A percentile compares a stretch with the other conserved stretches of the same genome.
Conservation (phyloP, 2,797 vertebrate genomes). For the Lutra lutra region DNA sequence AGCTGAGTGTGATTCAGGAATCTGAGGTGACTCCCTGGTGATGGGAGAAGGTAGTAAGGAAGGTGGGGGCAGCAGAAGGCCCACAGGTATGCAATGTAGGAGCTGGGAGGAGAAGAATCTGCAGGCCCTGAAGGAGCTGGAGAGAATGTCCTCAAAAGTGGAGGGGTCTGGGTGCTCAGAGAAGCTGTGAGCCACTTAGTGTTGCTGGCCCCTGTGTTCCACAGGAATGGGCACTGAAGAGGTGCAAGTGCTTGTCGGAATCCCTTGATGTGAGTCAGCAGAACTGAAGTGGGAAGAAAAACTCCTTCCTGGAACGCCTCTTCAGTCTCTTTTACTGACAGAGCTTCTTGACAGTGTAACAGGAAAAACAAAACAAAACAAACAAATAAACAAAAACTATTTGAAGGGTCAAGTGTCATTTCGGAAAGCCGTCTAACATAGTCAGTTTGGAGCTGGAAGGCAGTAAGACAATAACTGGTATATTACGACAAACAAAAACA, state of each 20-base stretch:
- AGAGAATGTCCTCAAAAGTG: not conserved
- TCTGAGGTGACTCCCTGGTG: not conserved
- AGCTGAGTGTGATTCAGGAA: not conserved
- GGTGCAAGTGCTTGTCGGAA: accelerated
- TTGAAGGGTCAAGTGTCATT: not conserved
- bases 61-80: not conserved
- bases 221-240: not conserved
- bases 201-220: accelerated
- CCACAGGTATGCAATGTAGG: not conserved
- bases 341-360: not conserved
- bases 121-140: not conserved
- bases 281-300: not conserved
- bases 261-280: not conserved
- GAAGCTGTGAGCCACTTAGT: not conserved
- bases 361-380: not conserved
- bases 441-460: not conserved
- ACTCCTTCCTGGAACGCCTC: not conserved
- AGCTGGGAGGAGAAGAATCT: not conserved
- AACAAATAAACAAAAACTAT: not conserved
- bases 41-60: not conserved
- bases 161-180: accelerated
- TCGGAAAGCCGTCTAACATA: not conserved
- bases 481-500: not conserved
- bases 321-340: not conserved
- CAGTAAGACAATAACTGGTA: not conserved